Evolutionary conservation across 2,888 invertebrate genomes (phyloP).

Genomic region (Augiades crinisus): DNA sequence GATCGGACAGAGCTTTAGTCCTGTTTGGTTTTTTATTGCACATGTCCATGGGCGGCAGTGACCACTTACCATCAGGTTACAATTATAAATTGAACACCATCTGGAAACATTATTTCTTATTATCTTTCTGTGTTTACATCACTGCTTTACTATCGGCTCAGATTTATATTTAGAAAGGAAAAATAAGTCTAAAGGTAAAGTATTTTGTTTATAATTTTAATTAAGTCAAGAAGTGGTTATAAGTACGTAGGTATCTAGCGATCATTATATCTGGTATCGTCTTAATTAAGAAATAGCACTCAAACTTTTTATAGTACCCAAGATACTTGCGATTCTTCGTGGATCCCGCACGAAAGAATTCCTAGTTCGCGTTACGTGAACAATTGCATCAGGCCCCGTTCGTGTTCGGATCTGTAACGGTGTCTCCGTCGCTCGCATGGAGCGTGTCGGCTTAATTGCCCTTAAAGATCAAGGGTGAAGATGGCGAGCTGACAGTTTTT

Average conservation of each 20-base stretch:
- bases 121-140: too few relatives aligned
- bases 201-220: constrained; percentile 2
- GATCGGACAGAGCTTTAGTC: too few relatives aligned
- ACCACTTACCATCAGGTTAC: background rate
- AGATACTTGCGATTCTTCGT: constrained; percentile 43
- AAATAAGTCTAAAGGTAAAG: too few relatives aligned
- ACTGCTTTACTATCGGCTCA: too few relatives aligned
- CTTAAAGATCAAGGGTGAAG: constrained; percentile 54
- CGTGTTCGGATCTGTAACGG: constrained; percentile 24
- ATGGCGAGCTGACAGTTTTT: constrained; percentile 38
- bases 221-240: constrained; percentile 16
- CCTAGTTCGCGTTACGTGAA: constrained; percentile 44
- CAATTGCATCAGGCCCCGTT: constrained; percentile 37
- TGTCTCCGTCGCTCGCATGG: constrained; percentile 30
- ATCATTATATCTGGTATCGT: constrained; percentile 9
- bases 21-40: too few relatives aligned
- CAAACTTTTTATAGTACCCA: constrained; percentile 6
- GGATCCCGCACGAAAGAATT: constrained; percentile 60
- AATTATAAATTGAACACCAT: too few relatives aligned
- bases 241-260: constrained; percentile 3
- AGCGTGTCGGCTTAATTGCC: constrained; percentile 51
- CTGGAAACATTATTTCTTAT: too few relatives aligned
- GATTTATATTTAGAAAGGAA: too few relatives aligned
- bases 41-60: too few relatives aligned
- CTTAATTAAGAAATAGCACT: constrained; percentile 24